Evolutionary conservation across 2,888 invertebrate genomes (phyloP).

Genomic region (Axea sp.): DNA sequence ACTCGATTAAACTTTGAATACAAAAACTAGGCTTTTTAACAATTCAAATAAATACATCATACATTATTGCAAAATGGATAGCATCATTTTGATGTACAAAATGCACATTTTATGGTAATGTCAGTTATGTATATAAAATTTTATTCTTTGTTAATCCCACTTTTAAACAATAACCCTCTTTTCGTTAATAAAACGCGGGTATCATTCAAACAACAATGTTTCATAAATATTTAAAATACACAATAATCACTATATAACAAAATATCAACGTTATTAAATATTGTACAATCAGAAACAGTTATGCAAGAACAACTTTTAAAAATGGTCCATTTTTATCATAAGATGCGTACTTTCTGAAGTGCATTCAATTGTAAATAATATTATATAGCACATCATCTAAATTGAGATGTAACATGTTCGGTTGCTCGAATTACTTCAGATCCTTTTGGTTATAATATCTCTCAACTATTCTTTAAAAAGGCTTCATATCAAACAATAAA

Average conservation of each 20-base stretch:
- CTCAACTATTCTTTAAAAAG: slow-evolving; percentile 39
- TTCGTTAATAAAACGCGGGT: slow-evolving; percentile 22
- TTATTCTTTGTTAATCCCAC: slow-evolving; percentile 14
- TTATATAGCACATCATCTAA: slow-evolving; percentile 5
- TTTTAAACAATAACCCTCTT: slow-evolving; percentile 13
- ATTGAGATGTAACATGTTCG: slow-evolving; percentile 4
- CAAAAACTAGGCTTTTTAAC: slow-evolving; percentile 59
- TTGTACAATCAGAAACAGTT: slow-evolving; percentile 41
- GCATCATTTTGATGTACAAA: slow-evolving; percentile 42
- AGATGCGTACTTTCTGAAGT: slow-evolving; percentile 15
- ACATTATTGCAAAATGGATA: slow-evolving; percentile 42
- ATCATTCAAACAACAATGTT: slow-evolving; percentile 40
- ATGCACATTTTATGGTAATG: slow-evolving; percentile 26
- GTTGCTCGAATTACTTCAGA: slow-evolving; percentile 19
- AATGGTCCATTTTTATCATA: slow-evolving; percentile 16
- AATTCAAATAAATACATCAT: slow-evolving; percentile 48
- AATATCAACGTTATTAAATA: slow-evolving; percentile 42
- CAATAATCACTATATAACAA: slow-evolving; percentile 29
- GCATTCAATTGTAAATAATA: slow-evolving; percentile 14
- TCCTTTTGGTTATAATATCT: slow-evolving; percentile 20
- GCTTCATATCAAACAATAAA: slow-evolving; percentile 43
- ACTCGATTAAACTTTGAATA: slow-evolving; percentile 53
- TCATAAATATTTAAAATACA: slow-evolving; percentile 41
- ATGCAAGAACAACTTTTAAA: slow-evolving; percentile 43
- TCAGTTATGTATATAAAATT: slow-evolving; percentile 31